Evolutionary conservation across 2,797 vertebrate species (phyloP), one percentile per base, ranked within the genome.

Genomic region (Lagodon rhomboides): DNA sequence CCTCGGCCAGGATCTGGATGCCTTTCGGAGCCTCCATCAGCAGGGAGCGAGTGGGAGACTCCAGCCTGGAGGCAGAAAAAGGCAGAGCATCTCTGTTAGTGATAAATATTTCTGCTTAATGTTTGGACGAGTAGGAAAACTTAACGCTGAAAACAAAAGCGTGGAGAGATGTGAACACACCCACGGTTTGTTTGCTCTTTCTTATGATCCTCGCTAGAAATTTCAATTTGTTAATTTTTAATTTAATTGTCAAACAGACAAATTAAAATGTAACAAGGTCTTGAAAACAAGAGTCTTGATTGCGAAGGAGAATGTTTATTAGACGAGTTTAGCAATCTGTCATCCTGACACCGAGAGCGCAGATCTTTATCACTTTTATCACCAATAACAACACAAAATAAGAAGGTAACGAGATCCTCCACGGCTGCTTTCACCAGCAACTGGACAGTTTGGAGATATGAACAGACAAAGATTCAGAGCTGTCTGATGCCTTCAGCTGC

Each of bases 21-120:
- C 98, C 98, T 90, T 98, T 99, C 0, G 98, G 98, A 59, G 98
- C 98, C 89, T 99, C 98, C 97, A 99, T 97, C 80, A 97, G 94
- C 75, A 99, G 93, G 1, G 97, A 97, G 1, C 98, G 96, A 0
- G 98, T 99, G 0, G 98, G 98, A 1, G 98, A 99, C 94, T 99
- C 98, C 90, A 99, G 89, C 80, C 98, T 99, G 94, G 25, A 87
- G 41, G 15, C 8, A 81, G 10, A 74, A 27, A 68, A 2, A 71
- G 47, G 20, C 13, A 73, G 8, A 44, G 55, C n/a, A 73, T 20
- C 43, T 60, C 56, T 8, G 67, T 74, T 25, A 71, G 18, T 20
- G 20, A 62, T 12, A 12, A 47, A 38, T 15, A 15, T 47, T 54
- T 60, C 25, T 2, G 3, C 1, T 50, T 38, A 4, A 38, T 18